Evolutionary conservation across 2,888 invertebrate species (phyloP).

Genomic region (Brenthis daphne): DNA sequence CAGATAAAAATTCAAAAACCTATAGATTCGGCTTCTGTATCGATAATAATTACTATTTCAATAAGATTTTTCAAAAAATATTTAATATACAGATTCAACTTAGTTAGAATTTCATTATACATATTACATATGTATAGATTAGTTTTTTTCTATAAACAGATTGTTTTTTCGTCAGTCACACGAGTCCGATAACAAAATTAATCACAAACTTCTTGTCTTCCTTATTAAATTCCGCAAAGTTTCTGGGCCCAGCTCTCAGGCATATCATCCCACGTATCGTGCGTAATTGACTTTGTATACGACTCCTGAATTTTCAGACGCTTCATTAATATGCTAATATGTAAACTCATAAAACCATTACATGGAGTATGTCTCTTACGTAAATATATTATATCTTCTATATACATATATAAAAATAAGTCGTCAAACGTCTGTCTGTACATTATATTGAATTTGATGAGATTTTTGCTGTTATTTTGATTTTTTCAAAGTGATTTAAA

Average conservation of each 20-base stretch:
- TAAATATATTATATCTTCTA: neutral
- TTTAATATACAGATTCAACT: too few relatives aligned
- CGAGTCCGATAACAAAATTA: slow-evolving; percentile 22
- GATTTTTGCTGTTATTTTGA: too few relatives aligned
- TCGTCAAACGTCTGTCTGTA: neutral
- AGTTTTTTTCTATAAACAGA: neutral
- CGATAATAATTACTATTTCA: too few relatives aligned
- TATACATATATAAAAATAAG: neutral
- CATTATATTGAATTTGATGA: too few relatives aligned
- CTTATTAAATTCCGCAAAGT: slow-evolving; percentile 25
- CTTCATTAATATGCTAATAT: slow-evolving; percentile 24
- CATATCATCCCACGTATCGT: slow-evolving; percentile 22
- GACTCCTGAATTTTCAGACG: slow-evolving; percentile 14
- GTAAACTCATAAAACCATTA: slow-evolving; percentile 4
- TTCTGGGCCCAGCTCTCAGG: slow-evolving; percentile 10
- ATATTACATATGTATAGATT: too few relatives aligned
- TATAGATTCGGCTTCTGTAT: too few relatives aligned
- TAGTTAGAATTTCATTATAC: too few relatives aligned
- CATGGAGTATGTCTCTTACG: neutral
- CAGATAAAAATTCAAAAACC: too few relatives aligned
- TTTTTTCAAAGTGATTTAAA: too few relatives aligned
- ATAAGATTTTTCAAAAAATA: too few relatives aligned
- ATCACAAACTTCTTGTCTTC: slow-evolving; percentile 22
- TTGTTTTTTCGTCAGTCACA: slow-evolving; percentile 12
- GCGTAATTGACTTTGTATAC: slow-evolving; percentile 26